These are phyloP conservation scores for Phylloscopus trochiloides DNA, from an alignment of 2,113 vertebrate species.

Conservation along the genomic window DNA sequence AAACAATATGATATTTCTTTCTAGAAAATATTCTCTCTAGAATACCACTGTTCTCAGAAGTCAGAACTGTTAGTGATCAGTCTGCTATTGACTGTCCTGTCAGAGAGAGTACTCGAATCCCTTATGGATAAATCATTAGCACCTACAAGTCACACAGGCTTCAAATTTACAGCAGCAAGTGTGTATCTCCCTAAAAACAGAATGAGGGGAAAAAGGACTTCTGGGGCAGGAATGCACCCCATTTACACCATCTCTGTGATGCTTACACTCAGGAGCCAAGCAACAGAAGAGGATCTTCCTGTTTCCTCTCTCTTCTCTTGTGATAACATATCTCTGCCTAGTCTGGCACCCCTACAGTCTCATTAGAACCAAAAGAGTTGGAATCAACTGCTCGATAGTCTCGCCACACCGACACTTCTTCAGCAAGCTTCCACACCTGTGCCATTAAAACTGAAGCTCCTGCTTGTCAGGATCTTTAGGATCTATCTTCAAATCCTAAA, in stretches of 20 bases:
- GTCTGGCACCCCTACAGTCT: background rate
- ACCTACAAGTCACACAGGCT: background rate
- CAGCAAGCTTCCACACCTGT: background rate
- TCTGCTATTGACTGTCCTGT: background rate
- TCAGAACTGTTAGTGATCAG: background rate
- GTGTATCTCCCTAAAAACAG: background rate
- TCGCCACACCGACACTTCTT: background rate
- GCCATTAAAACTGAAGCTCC: background rate
- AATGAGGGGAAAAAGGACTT: background rate
- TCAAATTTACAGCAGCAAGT: background rate
- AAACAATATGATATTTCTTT: background rate
- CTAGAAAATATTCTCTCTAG: background rate
- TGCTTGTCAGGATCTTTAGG: background rate
- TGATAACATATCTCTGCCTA: background rate
- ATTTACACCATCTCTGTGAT: background rate
- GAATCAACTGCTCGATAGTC: background rate
- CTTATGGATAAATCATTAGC: background rate
- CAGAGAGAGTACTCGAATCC: background rate
- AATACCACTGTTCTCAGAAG: background rate
- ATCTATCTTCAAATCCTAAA: background rate
- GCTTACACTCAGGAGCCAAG: background rate
- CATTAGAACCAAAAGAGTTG: background rate
- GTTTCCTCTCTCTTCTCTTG: background rate
- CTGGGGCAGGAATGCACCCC: background rate
- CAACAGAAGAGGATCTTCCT: background rate